Conservation (phyloP, 2,113 vertebrate genomes). For the Archocentrus centrarchus region DNA sequence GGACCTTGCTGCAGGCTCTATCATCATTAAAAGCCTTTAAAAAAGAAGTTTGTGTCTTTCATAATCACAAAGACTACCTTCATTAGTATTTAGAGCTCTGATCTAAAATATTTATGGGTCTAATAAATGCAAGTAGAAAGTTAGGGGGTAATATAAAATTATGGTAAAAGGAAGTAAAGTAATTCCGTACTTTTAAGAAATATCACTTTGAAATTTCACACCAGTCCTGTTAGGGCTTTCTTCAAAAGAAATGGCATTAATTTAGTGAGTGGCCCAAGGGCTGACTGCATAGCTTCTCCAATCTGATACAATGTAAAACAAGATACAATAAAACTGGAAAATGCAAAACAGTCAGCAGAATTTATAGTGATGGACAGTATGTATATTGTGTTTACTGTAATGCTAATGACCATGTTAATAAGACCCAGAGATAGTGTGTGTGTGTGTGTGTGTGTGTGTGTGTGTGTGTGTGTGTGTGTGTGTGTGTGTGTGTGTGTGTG, state of each 20-base stretch:
- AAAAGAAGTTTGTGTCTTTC: conserved; percentile 4
- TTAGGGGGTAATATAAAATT: conserved; percentile 11
- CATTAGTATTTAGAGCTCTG: conserved; percentile 9
- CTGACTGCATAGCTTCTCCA: conserved; percentile 2
- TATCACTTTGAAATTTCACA: conserved; percentile 13
- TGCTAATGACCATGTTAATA: neutral
- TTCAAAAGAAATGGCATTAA: conserved; percentile 18
- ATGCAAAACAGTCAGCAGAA: neutral
- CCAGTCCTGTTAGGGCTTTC: neutral
- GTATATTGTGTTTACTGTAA: neutral
- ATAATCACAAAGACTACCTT: conserved; percentile 6
- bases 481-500: neutral
- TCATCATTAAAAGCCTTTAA: conserved; percentile 1
- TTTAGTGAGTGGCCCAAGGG: conserved; percentile 6
- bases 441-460: neutral
- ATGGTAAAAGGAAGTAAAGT: neutral
- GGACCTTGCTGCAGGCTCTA: conserved; percentile 8
- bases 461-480: neutral
- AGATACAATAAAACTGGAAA: neutral
- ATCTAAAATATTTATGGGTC: neutral
- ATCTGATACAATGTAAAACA: conserved; percentile 15
- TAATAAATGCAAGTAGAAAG: conserved; percentile 12
- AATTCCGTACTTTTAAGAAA: neutral
- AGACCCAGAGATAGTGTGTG: neutral
- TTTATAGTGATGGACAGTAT: neutral